Base-by-base conservation (phyloP, 2,888 invertebrate genomes). In the Galerucella calmariensis region DNA sequence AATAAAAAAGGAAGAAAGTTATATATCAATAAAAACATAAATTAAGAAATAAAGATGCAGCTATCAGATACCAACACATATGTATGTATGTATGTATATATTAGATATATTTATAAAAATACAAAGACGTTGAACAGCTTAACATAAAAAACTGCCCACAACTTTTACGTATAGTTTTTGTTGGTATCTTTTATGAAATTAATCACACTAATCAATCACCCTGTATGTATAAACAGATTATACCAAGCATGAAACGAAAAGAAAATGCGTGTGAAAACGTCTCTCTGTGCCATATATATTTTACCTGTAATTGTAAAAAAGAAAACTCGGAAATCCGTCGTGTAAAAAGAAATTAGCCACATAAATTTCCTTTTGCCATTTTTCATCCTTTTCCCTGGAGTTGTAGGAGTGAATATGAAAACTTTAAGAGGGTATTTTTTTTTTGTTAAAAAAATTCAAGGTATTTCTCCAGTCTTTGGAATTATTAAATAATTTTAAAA, bases 261-360 rank as follows among this genome's bases (percentile, higher is more conserved):
- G 5, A 20, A 58, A 58, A 20, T 58, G 58, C 24, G 58, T 58
- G 58, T 10, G 24, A 58, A 58, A 16, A 24, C 24, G n/a, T 58
- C 24, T 24, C 12, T 24, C 35, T 9, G 35, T 24, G 24, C 11
- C 5, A 20, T 24, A 24, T 58, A 24, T 12, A 24, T 20, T 58
- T 4, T 24, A 58, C 58, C 58, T 58, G 11, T 14, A 20, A 20
- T 58, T 24, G 9, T 58, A 58, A n/a, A 58, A 24, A 58, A 41
- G 51, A 12, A 41, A 62, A 63, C 41, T 70, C 53, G 63, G 69
- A 70, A 70, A 48, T 62, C 8, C 35, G 51, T 61, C 51, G 61
- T 70, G 41, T 56, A 20, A 68, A 24, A 68, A 58, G 58, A 70
- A 70, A 70, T 27, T 27, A 53, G 58, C 8, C 24, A 20, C 11